Evolutionary conservation across 2,888 invertebrate genomes (phyloP).

Genomic region (Erebia palarica): DNA sequence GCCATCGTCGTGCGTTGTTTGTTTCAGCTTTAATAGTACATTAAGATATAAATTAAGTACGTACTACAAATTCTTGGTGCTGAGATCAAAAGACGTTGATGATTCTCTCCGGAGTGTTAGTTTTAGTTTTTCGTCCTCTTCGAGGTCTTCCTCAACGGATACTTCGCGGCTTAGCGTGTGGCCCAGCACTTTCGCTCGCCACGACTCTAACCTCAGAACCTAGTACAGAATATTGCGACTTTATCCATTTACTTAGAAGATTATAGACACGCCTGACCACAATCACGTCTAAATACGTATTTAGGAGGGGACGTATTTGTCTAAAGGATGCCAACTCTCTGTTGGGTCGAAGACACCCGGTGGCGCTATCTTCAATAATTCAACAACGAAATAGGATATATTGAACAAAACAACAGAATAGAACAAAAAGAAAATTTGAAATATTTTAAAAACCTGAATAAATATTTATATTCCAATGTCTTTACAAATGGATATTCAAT

Average conservation of each 20-base stretch:
- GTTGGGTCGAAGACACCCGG: too few relatives aligned
- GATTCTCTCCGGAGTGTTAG: constrained; percentile 68
- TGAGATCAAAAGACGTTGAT: constrained; percentile 62
- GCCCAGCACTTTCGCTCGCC: constrained; percentile 83
- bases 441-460: too few relatives aligned
- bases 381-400: too few relatives aligned
- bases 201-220: constrained; percentile 89
- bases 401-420: too few relatives aligned
- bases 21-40: neutral
- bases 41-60: constrained; percentile 14
- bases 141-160: constrained; percentile 69
- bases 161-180: constrained; percentile 63
- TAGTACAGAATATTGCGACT: constrained; percentile 49
- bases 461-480: too few relatives aligned
- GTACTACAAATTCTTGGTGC: constrained; percentile 38
- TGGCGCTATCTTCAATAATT: too few relatives aligned
- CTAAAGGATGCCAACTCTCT: too few relatives aligned
- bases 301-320: too few relatives aligned
- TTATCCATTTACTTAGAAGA: neutral
- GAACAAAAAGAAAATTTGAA: too few relatives aligned
- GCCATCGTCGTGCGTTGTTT: neutral
- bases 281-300: too few relatives aligned
- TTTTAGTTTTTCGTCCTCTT: constrained; percentile 70
- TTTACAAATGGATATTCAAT: too few relatives aligned
- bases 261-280: too few relatives aligned